Conservation (phyloP, 2,888 invertebrate species). For the Gnatocerus cornutus region DNA sequence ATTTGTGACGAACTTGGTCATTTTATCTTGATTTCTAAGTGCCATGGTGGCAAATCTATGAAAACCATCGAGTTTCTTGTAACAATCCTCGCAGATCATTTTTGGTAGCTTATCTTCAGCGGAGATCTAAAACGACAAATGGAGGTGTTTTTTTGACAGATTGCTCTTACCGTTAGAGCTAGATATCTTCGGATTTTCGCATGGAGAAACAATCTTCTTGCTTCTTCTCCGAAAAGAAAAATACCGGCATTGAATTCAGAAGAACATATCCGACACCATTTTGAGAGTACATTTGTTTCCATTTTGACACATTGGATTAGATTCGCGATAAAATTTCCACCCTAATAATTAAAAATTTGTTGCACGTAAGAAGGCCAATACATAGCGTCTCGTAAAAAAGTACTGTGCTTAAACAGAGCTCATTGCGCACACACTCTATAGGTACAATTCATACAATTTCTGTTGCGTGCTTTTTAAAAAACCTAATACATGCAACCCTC, state of each 20-base stretch:
- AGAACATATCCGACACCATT: conserved; percentile 79
- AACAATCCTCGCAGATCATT: conserved; percentile 79
- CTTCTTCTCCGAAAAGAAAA: conserved; percentile 79
- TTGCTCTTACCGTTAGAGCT: conserved; percentile 75
- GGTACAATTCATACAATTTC: conserved; percentile 67
- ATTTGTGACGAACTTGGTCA: conserved; percentile 68
- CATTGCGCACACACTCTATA: conserved; percentile 68
- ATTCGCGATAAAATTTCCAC: conserved; percentile 50
- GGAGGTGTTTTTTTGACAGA: conserved; percentile 4
- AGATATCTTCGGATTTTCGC: conserved; percentile 81
- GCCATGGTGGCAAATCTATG: conserved; percentile 81
- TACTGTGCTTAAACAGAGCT: conserved; percentile 63
- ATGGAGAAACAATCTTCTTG: conserved; percentile 77
- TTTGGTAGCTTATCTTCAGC: conserved; percentile 80
- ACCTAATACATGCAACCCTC: conserved; percentile 62
- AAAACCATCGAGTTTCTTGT: conserved; percentile 77
- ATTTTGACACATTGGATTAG: conserved; percentile 62
- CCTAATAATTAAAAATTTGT: conserved; percentile 53
- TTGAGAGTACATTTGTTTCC: conserved; percentile 61
- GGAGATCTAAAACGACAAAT: conserved; percentile 74
- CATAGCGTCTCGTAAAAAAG: conserved; percentile 61
- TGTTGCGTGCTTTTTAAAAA: conserved; percentile 67
- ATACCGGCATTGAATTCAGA: conserved; percentile 76
- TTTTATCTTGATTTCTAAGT: conserved; percentile 76
- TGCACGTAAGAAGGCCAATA: conserved; percentile 57